Conservation (phyloP, 2,113 vertebrate genomes). For the Panthera uncia region DNA sequence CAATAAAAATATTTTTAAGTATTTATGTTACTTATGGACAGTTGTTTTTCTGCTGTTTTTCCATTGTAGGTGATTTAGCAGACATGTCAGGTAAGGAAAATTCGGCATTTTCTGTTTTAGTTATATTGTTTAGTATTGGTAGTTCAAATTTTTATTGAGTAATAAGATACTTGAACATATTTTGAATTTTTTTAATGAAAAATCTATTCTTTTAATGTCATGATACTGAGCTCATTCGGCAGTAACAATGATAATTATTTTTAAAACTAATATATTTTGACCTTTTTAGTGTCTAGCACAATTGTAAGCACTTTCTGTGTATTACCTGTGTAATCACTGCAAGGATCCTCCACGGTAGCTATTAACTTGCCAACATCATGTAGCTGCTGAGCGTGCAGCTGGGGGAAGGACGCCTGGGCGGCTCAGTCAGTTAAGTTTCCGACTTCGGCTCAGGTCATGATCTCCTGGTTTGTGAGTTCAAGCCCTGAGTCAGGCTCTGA, state of each 20-base stretch:
- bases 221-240: conserved; percentile 53
- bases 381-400: background rate
- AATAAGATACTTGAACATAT: conserved; percentile 59
- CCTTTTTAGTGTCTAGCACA: background rate
- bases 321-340: background rate
- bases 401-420: too few species aligned
- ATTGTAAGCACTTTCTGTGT: background rate
- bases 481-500: too few species aligned
- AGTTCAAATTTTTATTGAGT: conserved; percentile 48
- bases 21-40: conserved; percentile 77
- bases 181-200: conserved; percentile 55
- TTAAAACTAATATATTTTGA: background rate
- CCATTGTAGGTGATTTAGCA: conserved; percentile 95
- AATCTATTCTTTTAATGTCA: conserved; percentile 57
- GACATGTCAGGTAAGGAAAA: conserved; percentile 98
- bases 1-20: conserved; percentile 53
- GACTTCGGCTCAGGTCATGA: too few species aligned
- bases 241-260: background rate
- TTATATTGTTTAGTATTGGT: conserved; percentile 65
- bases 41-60: conserved; percentile 85
- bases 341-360: background rate
- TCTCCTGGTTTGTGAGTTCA: too few species aligned
- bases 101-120: conserved; percentile 77
- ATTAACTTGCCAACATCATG: background rate
- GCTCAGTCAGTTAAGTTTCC: too few species aligned